These are phyloP conservation scores for Murina feae DNA, from an alignment of 2,113 vertebrate genomes.

Conservation along the genomic window DNA sequence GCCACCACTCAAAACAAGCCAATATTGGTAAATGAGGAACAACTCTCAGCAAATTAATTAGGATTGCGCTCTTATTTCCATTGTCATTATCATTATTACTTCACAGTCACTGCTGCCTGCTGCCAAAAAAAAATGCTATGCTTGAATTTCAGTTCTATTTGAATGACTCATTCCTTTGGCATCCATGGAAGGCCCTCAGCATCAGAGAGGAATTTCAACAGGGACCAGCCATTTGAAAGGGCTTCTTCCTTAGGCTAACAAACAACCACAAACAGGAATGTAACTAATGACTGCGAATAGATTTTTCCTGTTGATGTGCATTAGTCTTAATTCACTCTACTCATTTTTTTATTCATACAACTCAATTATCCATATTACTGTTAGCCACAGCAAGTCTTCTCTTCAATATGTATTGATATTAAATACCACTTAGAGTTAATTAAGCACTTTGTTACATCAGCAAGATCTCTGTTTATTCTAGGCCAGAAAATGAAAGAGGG, in stretches of 20 bases:
- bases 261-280: constrained; percentile 22
- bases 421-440: constrained; percentile 22
- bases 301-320: background rate
- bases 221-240: constrained; percentile 23
- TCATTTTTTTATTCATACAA: constrained; percentile 29
- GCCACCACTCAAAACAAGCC: constrained; percentile 26
- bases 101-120: constrained; percentile 17
- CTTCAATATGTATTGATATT: constrained; percentile 28
- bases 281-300: constrained; percentile 43
- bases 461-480: constrained; percentile 33
- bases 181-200: background rate
- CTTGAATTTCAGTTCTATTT: constrained; percentile 53
- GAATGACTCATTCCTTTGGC: constrained; percentile 50
- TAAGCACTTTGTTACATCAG: constrained; percentile 27
- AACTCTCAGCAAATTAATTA: constrained; percentile 57
- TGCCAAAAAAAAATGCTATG: background rate
- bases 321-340: constrained; percentile 43
- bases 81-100: constrained; percentile 51
- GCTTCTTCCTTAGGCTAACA: constrained; percentile 41
- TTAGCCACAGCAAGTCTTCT: constrained; percentile 11
- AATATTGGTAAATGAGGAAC: constrained; percentile 47
- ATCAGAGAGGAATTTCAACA: constrained; percentile 30
- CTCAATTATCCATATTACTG: constrained; percentile 53
- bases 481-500: constrained; percentile 16
- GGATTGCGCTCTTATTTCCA: constrained; percentile 35